Percentiles rank a stretch among this genome's conserved stretches.
phyloP scores from a whole-genome alignment of 2,888 invertebrate genomes.

The Pseudococcus viburni region DNA sequence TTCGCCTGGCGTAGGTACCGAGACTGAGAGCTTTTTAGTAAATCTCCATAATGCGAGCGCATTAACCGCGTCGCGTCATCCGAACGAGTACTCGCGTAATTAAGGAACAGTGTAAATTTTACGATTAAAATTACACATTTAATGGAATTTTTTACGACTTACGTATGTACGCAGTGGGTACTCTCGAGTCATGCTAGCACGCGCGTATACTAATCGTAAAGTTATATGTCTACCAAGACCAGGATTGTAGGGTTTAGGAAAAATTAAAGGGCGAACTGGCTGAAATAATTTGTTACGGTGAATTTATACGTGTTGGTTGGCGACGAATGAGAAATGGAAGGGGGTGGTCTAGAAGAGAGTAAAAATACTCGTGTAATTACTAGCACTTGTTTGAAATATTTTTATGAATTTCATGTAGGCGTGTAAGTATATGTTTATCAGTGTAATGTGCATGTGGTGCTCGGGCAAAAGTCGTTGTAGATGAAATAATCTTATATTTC shows the following conservation, averaged over 20 bases:
- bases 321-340: not conserved
- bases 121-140: slow-evolving; percentile 16
- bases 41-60: slow-evolving; percentile 16
- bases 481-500: no score
- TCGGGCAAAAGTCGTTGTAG: not conserved
- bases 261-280: not conserved
- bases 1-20: not conserved
- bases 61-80: slow-evolving; percentile 12
- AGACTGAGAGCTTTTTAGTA: not conserved
- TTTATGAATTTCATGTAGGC: not conserved
- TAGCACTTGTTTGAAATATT: not conserved
- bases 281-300: not conserved
- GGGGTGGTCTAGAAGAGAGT: not conserved
- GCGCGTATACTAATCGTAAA: slow-evolving; percentile 25
- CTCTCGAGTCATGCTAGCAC: not conserved
- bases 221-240: not conserved
- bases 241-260: not conserved
- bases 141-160: slow-evolving; percentile 36
- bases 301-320: not conserved
- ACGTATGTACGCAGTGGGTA: not conserved
- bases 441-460: not conserved
- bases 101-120: slow-evolving; percentile 18
- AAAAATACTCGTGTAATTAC: not conserved
- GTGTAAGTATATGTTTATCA: not conserved
- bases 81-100: not conserved